Evolutionary conservation across 1,140 invertebrate genomes (phyloP).

Genomic region (Theocolax elegans): DNA sequence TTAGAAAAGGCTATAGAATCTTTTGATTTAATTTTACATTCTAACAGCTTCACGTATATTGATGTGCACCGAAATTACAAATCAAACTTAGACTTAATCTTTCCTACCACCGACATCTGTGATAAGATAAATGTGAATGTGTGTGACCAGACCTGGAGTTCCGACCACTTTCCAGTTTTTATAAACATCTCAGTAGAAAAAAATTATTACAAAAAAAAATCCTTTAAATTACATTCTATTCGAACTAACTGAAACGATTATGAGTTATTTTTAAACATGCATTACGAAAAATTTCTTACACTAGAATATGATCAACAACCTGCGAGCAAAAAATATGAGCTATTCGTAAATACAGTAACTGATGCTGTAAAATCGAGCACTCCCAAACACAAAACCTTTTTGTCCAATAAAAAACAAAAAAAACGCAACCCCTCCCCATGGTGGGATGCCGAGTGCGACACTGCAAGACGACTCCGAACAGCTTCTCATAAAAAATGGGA

Average conservation of each 20-base stretch:
- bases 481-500: neutral
- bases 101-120: neutral
- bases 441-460: neutral
- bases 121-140: neutral
- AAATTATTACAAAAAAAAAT: constrained; percentile 28
- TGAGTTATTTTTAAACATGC: neutral
- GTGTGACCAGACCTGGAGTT: neutral
- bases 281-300: neutral
- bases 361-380: neutral
- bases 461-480: neutral
- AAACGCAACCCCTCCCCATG: neutral
- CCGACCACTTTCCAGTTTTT: constrained; percentile 14
- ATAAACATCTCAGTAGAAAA: constrained; percentile 32
- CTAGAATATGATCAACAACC: neutral
- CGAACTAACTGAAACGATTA: neutral
- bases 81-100: constrained; percentile 4
- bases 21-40: neutral
- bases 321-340: neutral
- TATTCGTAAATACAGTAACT: neutral
- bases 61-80: neutral
- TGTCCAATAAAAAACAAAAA: neutral
- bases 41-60: neutral
- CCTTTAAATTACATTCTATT: constrained; percentile 6
- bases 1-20: neutral
- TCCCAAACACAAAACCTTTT: neutral